Percentiles rank a stretch among this genome's conserved stretches.
These are phyloP conservation scores for Agonopterix arenella DNA, from an alignment of 2,888 invertebrate genomes.

Conservation along the genomic window DNA sequence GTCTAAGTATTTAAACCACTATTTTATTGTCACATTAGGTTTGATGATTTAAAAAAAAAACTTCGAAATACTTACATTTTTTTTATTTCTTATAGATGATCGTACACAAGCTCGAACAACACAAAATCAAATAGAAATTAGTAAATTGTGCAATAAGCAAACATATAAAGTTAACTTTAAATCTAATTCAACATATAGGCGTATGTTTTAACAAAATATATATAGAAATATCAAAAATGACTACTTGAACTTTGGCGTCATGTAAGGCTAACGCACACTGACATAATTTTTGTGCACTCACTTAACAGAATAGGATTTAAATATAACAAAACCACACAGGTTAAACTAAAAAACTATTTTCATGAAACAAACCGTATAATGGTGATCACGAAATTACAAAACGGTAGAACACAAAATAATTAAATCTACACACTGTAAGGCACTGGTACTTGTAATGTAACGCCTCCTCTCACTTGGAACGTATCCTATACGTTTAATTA, in stretches of 20 bases:
- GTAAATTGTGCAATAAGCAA: constrained; percentile 56
- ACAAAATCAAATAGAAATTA: constrained; percentile 45
- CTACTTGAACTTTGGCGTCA: too few relatives aligned
- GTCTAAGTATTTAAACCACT: too few relatives aligned
- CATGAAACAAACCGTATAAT: too few relatives aligned
- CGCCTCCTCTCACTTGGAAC: constrained; percentile 10
- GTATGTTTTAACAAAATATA: too few relatives aligned
- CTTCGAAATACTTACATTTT: constrained; percentile 2
- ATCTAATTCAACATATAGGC: constrained; percentile 19
- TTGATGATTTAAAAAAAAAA: too few relatives aligned
- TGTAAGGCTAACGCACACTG: too few relatives aligned
- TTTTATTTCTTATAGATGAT: constrained; percentile 39
- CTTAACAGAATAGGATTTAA: too few relatives aligned
- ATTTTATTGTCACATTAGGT: too few relatives aligned
- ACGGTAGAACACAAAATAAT: not conserved
- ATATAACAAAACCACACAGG: not conserved
- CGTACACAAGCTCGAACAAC: constrained; percentile 52
- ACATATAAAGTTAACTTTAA: constrained; percentile 33
- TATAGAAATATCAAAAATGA: too few relatives aligned
- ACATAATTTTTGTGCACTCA: too few relatives aligned
- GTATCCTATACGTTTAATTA: not conserved
- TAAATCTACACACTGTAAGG: constrained; percentile 23
- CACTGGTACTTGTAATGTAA: constrained; percentile 27
- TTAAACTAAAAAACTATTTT: too few relatives aligned
- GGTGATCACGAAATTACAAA: too few relatives aligned